Conservation (phyloP, 2,797 vertebrate genomes). For the Cichlasoma orientale region DNA sequence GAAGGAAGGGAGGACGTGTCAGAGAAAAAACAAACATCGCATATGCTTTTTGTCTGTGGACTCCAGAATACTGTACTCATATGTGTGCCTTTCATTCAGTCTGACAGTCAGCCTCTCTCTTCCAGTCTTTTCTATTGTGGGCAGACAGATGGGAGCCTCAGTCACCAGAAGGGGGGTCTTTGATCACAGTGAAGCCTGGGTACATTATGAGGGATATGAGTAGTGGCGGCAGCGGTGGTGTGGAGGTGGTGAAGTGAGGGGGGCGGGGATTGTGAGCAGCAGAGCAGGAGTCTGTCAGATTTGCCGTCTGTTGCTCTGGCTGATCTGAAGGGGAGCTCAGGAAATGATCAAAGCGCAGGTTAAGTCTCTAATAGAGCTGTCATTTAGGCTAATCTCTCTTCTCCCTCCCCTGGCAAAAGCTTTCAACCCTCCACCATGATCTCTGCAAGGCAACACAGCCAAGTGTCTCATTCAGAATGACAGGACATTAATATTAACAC, state of each 20-base stretch:
- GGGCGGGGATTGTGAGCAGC: neutral
- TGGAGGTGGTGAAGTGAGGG: neutral
- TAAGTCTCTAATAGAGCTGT: slow-evolving; percentile 84
- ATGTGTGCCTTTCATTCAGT: slow-evolving; percentile 42
- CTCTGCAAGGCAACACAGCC: slow-evolving; percentile 19
- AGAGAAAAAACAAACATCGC: slow-evolving; percentile 44
- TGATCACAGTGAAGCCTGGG: slow-evolving; percentile 76
- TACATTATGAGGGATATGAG: slow-evolving; percentile 55
- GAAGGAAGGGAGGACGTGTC: slow-evolving; percentile 33
- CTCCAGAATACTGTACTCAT: slow-evolving; percentile 38
- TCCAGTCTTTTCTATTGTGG: slow-evolving; percentile 38
- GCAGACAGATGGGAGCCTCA: slow-evolving; percentile 59
- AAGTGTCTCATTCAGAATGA: slow-evolving; percentile 32
- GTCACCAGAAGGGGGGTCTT: slow-evolving; percentile 68
- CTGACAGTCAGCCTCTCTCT: slow-evolving; percentile 49
- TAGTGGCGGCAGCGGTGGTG: neutral
- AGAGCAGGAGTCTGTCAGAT: slow-evolving; percentile 78
- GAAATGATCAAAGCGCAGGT: slow-evolving; percentile 85
- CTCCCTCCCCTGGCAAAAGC: slow-evolving; percentile 66
- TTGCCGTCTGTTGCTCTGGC: slow-evolving; percentile 72
- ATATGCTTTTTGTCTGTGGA: slow-evolving; percentile 42
- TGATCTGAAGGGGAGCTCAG: slow-evolving; percentile 74
- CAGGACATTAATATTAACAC: slow-evolving; percentile 28
- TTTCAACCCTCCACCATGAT: slow-evolving; percentile 57
- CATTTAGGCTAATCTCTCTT: slow-evolving; percentile 80